Evolutionary conservation across 2,888 invertebrate species (phyloP), one percentile per base, ranked within the genome.

Genomic region (Patella ulyssiponensis): DNA sequence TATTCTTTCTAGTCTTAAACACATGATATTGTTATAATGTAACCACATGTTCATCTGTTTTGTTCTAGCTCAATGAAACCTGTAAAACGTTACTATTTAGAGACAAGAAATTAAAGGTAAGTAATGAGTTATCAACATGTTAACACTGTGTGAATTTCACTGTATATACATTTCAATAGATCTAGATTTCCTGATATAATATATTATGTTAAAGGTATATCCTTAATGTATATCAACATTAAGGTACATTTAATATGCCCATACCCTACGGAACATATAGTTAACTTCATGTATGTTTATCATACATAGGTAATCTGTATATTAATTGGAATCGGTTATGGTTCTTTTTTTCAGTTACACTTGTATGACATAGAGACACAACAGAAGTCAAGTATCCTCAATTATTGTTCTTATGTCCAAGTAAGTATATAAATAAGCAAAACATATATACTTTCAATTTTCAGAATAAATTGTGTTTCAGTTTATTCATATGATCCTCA

Each of bases 41-140:
- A 44, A 44, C 44, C 9, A 44, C 44, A 9, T 44, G 1, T 44
- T 44, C 1, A 7, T 44, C 44, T 73, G 52, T 70, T 80, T 78
- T 76, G 44, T 83, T 86, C 27, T 80, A 92, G 91, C 84, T 99
- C 77, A 99, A 97, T 91, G 99, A 99, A 92, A 97, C 97, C 0
- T 98, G 96, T 0, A 95, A 95, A 82, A 95, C 98, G 87, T 92
- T 99, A 73, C 92, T 99, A 72, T 96, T 97, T 88, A 94, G 99
- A 1, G 99, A 99, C 91, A 97, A 97, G 87, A 95, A 96, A 80
- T 93, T 94, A 56, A 92, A 94, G 83, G 94, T 96, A 23, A 93
- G 94, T 7, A 17, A 51, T n/a, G 15, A 44, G 44, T 44, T 44
- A 44, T 44, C 44, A 44, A 44, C 44, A 44, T 70, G 17, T 23